Base-by-base conservation (phyloP, 2,888 invertebrate species). In the Leistus spinibarbis region DNA sequence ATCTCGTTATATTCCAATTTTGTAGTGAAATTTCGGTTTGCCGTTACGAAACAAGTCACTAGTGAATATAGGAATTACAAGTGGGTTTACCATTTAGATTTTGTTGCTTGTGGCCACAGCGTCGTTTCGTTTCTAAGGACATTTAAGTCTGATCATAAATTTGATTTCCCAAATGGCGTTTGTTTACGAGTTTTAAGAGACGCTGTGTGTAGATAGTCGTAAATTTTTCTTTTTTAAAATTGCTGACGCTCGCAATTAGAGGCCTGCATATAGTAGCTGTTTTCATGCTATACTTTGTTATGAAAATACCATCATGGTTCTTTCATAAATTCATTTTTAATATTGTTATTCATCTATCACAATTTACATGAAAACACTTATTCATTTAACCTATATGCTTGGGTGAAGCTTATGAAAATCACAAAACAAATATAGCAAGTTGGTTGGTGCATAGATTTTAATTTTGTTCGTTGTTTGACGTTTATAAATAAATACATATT, bases 61-160 rank as follows among this genome's bases (percentile, higher is more conserved):
- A 65, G 72, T 72, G 72, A 66, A 72, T 72, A 72, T 72, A 65
- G 66, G 72, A 72, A 72, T 72, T 72, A 72, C 72, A 72, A 72
- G 72, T 66, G 20, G 72, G 64, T 72, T 72, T 64, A 64, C 64
- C 72, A 72, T 72, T 65, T 66, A 72, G 56, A 72, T 65, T 72
- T 57, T 72, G 66, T 24, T 72, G 65, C 54, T 65, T 72, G 66
- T 53, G 27, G 57, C 66, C 40, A 13, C 40, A 7, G 13, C 40
- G 7, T 40, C 40, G 40, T 40, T 13, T 40, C 40, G 40, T 40
- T 40, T 40, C 40, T 66, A 64, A 72, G 57, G 56, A 72, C 66
- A 65, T 72, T 72, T 72, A 72, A 72, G 64, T 57, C 66, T 57
- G 72, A 65, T 72, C 72, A 72, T 72, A 72, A 72, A 72, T 72